Conservation (phyloP, 2,113 vertebrate species). For the Dromas ardeola region DNA sequence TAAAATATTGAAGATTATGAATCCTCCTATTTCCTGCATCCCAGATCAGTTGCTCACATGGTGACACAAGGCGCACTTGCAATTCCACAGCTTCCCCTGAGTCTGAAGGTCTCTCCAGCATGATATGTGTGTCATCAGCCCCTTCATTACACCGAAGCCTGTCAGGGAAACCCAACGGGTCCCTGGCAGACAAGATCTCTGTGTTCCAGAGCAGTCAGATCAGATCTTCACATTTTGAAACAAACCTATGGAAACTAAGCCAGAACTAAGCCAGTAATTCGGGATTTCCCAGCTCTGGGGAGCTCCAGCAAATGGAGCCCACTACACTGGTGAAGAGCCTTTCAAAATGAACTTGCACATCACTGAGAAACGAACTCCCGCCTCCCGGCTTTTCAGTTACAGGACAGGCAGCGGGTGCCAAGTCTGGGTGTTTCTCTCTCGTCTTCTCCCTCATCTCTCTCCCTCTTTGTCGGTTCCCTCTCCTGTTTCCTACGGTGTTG, state of each 20-base stretch:
- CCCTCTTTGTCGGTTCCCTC: not conserved
- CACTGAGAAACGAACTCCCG: fast-evolving
- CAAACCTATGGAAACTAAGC: not conserved
- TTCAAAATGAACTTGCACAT: not conserved
- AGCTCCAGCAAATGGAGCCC: not conserved
- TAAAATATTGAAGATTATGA: not conserved
- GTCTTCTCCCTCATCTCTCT: not conserved
- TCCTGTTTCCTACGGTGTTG: not conserved
- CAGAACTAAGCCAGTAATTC: not conserved
- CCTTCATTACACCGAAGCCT: not conserved
- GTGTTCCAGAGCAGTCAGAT: not conserved
- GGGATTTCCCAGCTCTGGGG: not conserved
- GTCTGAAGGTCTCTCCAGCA: not conserved
- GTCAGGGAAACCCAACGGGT: not conserved
- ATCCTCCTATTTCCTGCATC: not conserved
- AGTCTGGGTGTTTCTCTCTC: not conserved
- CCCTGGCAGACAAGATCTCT: not conserved
- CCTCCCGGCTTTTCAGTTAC: not conserved
- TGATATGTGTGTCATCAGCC: not conserved
- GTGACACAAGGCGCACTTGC: not conserved
- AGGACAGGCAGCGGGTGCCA: not conserved
- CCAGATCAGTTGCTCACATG: fast-evolving
- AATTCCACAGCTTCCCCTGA: not conserved
- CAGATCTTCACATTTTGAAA: not conserved
- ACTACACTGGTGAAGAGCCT: not conserved